These are phyloP conservation scores for Cheilosia pagana DNA, from an alignment of 2,888 invertebrate genomes.

Conservation along the genomic window DNA sequence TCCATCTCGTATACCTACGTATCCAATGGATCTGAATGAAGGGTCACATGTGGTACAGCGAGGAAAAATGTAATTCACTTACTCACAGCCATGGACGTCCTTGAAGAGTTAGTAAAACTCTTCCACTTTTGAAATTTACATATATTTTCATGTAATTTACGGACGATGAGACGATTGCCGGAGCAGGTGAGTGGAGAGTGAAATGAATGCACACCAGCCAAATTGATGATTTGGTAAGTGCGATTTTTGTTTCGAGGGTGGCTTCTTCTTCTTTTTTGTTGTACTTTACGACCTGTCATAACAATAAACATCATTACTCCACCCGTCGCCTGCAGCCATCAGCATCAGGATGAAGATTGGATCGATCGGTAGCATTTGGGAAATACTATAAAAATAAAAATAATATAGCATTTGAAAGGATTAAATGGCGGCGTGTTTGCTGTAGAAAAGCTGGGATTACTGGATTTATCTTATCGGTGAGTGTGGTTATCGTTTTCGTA, in stretches of 20 bases:
- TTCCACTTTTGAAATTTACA: slow-evolving; percentile 38
- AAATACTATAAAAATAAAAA: slow-evolving; percentile 36
- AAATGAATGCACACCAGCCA: slow-evolving; percentile 14
- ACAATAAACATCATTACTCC: slow-evolving; percentile 41
- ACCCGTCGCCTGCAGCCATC: background rate
- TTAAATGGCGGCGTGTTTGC: slow-evolving; percentile 2
- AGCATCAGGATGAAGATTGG: slow-evolving; percentile 28
- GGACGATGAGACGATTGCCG: background rate
- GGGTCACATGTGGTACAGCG: slow-evolving; percentile 17
- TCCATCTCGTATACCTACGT: background rate
- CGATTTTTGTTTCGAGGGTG: slow-evolving; percentile 2
- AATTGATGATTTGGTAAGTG: slow-evolving; percentile 21
- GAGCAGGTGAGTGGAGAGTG: slow-evolving; percentile 40
- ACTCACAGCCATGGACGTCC: slow-evolving; percentile 17
- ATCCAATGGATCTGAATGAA: slow-evolving; percentile 7
- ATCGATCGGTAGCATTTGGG: slow-evolving; percentile 37
- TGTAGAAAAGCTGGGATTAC: background rate
- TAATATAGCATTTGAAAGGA: slow-evolving; percentile 18
- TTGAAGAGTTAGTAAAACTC: slow-evolving; percentile 33
- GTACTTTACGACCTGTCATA: slow-evolving; percentile 35
- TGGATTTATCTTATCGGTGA: background rate
- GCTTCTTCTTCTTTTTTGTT: background rate
- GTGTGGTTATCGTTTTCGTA: background rate
- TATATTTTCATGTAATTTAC: slow-evolving; percentile 40
- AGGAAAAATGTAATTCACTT: slow-evolving; percentile 42